Evolutionary conservation across 2,888 invertebrate genomes (phyloP).

Genomic region (Clistopyga incitator): DNA sequence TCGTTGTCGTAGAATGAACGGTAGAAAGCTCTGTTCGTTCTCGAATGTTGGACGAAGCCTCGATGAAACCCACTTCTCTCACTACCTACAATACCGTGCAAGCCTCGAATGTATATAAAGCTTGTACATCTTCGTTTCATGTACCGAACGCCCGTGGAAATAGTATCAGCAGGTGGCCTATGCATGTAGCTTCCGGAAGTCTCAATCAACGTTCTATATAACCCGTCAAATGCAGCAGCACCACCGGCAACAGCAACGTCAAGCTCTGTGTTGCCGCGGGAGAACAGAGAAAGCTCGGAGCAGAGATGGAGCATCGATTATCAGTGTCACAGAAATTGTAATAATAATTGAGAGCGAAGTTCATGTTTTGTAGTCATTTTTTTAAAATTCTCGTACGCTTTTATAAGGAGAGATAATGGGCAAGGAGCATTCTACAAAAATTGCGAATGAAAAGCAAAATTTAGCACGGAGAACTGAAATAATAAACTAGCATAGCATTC

Average conservation of each 20-base stretch:
- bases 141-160: conserved; percentile 29
- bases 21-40: conserved; percentile 12
- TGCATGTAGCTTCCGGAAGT: conserved; percentile 79
- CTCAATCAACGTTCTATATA: conserved; percentile 84
- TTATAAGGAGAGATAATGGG: not conserved
- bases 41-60: conserved; percentile 3
- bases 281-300: conserved; percentile 33
- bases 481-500: too few relatives aligned
- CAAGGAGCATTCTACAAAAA: too few relatives aligned
- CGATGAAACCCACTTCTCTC: conserved; percentile 52
- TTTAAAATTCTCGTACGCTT: not conserved
- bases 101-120: not conserved
- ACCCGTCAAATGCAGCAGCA: conserved; percentile 84
- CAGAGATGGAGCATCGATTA: conserved; percentile 28
- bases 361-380: conserved; percentile 13
- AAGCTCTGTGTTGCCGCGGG: conserved; percentile 83
- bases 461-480: too few relatives aligned
- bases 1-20: conserved; percentile 53
- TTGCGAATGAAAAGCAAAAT: too few relatives aligned
- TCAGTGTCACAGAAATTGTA: conserved; percentile 1
- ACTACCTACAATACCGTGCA: not conserved
- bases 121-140: conserved; percentile 16
- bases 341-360: not conserved
- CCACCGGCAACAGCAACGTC: conserved; percentile 81
- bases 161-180: conserved; percentile 28